Base-by-base conservation (phyloP, 2,113 vertebrate species). In the Channa maculata region DNA sequence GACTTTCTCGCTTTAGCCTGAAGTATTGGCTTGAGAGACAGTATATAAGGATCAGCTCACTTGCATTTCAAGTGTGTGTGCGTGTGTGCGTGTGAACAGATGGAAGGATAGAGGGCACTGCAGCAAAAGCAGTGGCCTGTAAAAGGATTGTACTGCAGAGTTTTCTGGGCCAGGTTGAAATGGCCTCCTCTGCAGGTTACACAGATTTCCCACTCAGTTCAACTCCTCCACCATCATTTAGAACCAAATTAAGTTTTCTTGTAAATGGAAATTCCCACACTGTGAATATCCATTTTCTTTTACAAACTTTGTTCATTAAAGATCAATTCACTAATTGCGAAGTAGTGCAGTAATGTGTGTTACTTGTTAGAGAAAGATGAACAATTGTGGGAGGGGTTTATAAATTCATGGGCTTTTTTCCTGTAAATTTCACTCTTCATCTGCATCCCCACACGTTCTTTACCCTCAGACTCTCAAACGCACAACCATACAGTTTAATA, bases 101-200 rank as follows among this genome's bases (percentile, higher is more conserved):
- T 77, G 75, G 81, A 89, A 80, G 86, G 88, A 88, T 80, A 64
- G 83, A 86, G 87, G 83, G 62, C 89, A 91, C 90, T 92, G 90
- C 91, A 90, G 89, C 88, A 89, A 84, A 91, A 76, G 75, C 88
- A 88, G 79, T 85, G 79, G 78, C 83, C 77, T 89, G 90, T 80
- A 85, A 89, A 92, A 86, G 82, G 80, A 83, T 61, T 78, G 75
- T 81, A 80, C 77, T 57, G 69, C 90, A 89, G 89, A 85, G 24
- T 82, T 75, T 84, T 83, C 72, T 74, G 75, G 86, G 79, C 76
- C 86, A 80, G 82, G 75, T 86, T 79, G 60, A 75, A 89, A 83
- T 34, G 74, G 82, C 77, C 77, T 86, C 78, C 67, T 77, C 64
- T 86, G 85, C 86, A 87, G 83, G 71, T 86, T 79, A 65, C 61